Conservation (phyloP, 2,113 vertebrate genomes). For the Hoplias malabaricus region DNA sequence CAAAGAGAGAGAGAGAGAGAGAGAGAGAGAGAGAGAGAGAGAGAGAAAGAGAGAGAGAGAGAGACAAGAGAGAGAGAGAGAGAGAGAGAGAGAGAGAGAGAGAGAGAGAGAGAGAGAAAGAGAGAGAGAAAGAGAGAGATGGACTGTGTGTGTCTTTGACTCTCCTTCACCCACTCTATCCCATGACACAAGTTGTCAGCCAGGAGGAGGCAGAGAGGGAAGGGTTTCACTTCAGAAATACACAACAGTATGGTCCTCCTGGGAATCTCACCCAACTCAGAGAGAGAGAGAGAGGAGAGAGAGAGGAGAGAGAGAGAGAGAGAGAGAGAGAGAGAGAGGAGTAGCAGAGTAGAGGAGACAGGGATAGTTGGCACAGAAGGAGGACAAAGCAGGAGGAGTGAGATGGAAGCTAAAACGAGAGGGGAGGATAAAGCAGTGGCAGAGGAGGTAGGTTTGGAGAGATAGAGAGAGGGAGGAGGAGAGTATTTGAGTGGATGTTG, state of each 20-base stretch:
- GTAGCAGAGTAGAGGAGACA: not conserved
- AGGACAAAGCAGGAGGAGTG: conserved; percentile 9
- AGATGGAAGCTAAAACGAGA: not conserved
- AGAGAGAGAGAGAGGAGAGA: not conserved
- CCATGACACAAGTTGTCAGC: conserved; percentile 18
- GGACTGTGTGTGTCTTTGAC: conserved; percentile 44
- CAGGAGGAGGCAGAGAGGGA: conserved; percentile 1
- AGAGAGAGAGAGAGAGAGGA: conserved; percentile 29
- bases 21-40: too few relatives aligned
- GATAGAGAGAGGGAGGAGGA: not conserved
- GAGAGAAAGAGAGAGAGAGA: too few relatives aligned
- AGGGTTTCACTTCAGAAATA: conserved; percentile 37
- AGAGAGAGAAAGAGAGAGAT: too few relatives aligned
- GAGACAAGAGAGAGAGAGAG: too few relatives aligned
- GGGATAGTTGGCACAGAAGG: not conserved
- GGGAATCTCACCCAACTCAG: not conserved
- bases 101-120: too few relatives aligned
- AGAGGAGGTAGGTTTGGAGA: conserved; percentile 1
- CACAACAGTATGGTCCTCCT: not conserved
- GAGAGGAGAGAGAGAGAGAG: not conserved
- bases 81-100: too few relatives aligned
- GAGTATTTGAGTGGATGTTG: not conserved
- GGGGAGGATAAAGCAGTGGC: conserved; percentile 1
- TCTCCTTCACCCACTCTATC: conserved; percentile 41
- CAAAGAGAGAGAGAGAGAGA: too few relatives aligned